A percentile compares a stretch with the other conserved stretches of the same genome.
Evolutionary conservation across 2,888 invertebrate species (phyloP).

Genomic region (Xylota segnis): DNA sequence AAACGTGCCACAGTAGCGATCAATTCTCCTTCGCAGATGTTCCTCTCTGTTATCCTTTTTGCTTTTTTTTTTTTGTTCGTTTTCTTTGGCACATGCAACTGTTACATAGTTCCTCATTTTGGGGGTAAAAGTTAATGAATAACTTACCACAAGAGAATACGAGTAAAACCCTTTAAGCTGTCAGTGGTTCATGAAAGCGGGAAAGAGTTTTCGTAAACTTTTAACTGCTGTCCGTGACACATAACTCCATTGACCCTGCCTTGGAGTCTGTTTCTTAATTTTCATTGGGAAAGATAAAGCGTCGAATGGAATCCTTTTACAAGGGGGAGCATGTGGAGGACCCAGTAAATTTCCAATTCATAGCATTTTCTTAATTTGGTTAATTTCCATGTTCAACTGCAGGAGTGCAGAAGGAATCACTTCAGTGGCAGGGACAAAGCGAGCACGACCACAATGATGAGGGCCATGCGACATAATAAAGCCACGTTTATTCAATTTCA

Average conservation of each 20-base stretch:
- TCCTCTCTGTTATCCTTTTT: constrained; percentile 49
- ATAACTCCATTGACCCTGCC: constrained; percentile 70
- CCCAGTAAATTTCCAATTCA: constrained; percentile 57
- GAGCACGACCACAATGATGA: constrained; percentile 10
- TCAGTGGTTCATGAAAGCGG: constrained; percentile 52
- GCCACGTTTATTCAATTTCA: constrained; percentile 69
- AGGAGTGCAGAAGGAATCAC: constrained; percentile 46
- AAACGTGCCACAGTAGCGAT: constrained; percentile 63
- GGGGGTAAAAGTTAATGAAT: constrained; percentile 72
- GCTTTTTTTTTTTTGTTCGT: neutral
- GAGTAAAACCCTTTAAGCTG: constrained; percentile 69
- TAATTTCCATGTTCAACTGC: constrained; percentile 70
- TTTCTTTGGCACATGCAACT: constrained; percentile 17
- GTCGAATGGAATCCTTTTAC: constrained; percentile 18
- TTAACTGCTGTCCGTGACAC: constrained; percentile 65
- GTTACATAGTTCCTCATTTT: constrained; percentile 49
- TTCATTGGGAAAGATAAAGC: neutral
- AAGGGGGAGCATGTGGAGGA: neutral
- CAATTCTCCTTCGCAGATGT: constrained; percentile 64
- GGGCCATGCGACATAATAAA: constrained; percentile 32
- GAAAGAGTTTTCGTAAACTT: constrained; percentile 42
- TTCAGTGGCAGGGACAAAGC: constrained; percentile 39
- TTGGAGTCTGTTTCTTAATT: constrained; percentile 10
- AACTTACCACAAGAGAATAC: constrained; percentile 63
- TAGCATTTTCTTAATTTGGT: constrained; percentile 64